phyloP scores from a whole-genome alignment of 2,113 vertebrate genomes.

The Poeciliopsis turrubarensis region DNA sequence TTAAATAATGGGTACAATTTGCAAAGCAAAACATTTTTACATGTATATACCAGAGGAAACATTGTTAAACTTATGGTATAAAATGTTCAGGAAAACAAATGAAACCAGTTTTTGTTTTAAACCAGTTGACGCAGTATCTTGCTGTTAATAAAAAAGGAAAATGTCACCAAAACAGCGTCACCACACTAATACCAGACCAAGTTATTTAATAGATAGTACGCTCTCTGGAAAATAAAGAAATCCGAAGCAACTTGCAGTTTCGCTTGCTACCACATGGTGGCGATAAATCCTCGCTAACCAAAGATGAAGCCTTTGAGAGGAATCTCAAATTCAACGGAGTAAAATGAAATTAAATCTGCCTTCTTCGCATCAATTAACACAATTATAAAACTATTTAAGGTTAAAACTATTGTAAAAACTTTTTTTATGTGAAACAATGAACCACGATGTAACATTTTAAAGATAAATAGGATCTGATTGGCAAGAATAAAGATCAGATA shows the following conservation, averaged over 20 bases:
- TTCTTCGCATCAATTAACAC: neutral
- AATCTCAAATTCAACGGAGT: neutral
- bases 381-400: neutral
- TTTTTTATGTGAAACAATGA: neutral
- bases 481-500: neutral
- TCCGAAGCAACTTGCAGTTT: neutral
- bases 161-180: too few species aligned
- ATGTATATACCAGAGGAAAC: neutral
- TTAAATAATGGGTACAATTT: neutral
- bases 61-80: neutral
- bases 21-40: neutral
- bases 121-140: neutral
- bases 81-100: neutral
- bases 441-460: neutral
- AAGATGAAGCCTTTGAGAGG: neutral
- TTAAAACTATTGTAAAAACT: neutral
- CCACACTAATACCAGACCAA: too few species aligned
- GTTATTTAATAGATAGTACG: too few species aligned
- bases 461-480: neutral
- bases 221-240: too few species aligned
- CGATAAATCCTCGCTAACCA: slow-evolving; percentile 24
- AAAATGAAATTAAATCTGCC: neutral
- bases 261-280: slow-evolving; percentile 48
- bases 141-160: too few species aligned
- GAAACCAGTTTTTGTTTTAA: neutral